These are phyloP conservation scores for Lamellibrachia luymesi DNA, from an alignment of 1,140 invertebrate genomes.

Conservation along the genomic window DNA sequence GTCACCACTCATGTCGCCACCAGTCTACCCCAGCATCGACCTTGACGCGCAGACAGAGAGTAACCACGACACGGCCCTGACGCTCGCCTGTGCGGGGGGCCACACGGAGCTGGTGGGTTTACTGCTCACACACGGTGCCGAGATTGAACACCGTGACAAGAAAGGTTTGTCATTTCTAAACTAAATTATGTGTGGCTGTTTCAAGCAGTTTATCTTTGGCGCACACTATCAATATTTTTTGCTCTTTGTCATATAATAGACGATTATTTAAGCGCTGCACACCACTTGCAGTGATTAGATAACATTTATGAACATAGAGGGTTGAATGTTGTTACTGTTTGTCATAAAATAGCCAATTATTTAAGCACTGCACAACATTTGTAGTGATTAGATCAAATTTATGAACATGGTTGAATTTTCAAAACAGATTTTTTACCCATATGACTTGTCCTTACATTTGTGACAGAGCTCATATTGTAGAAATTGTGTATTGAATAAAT, in stretches of 20 bases:
- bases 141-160: conserved; percentile 97
- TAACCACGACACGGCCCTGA: conserved; percentile 97
- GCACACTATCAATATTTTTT: not conserved
- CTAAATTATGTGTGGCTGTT: not conserved
- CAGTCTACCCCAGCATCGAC: conserved; percentile 38
- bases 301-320: no score
- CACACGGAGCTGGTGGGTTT: conserved; percentile 93
- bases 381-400: no score
- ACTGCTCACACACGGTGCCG: conserved; percentile 82
- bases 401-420: no score
- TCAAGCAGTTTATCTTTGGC: not conserved
- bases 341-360: no score
- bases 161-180: conserved; percentile 62
- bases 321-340: no score
- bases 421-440: no score
- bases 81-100: conserved; percentile 93
- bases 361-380: no score
- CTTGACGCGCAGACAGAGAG: conserved; percentile 93
- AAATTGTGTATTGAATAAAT: not conserved
- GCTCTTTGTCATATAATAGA: not conserved
- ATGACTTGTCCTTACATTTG: no score
- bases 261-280: no score
- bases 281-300: no score
- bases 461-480: not conserved
- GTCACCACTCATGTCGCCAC: conserved; percentile 40